Conservation (phyloP, 2,113 vertebrate species). For the Gobio gobio region DNA sequence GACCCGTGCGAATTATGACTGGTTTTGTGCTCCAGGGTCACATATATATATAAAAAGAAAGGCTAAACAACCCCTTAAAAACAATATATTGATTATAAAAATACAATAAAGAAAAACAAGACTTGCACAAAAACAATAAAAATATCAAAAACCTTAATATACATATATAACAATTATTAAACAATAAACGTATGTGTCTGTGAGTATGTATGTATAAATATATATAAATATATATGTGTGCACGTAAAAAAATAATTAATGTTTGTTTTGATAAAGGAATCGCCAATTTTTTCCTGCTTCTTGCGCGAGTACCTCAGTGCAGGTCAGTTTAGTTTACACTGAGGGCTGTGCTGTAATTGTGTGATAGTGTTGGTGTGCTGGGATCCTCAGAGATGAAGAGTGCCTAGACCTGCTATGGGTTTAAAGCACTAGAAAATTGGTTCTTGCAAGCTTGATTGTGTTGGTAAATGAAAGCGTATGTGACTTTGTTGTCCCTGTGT, state of each 20-base stretch:
- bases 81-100: neutral
- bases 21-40: too few species aligned
- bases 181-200: neutral
- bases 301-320: neutral
- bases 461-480: slow-evolving; percentile 62
- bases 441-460: slow-evolving; percentile 61
- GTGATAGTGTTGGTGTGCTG: slow-evolving; percentile 40
- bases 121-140: neutral
- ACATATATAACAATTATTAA: too few species aligned
- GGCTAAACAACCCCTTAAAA: neutral
- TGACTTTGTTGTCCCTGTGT: slow-evolving; percentile 33
- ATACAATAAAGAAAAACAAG: neutral
- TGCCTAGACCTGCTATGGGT: slow-evolving; percentile 47
- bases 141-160: neutral
- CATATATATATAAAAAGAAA: neutral
- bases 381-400: slow-evolving; percentile 54
- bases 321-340: slow-evolving; percentile 46
- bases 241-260: neutral
- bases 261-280: slow-evolving; percentile 51
- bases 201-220: neutral
- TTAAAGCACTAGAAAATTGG: slow-evolving; percentile 65
- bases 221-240: neutral
- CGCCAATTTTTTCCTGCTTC: too few species aligned
- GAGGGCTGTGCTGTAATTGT: slow-evolving; percentile 52
- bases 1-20: too few species aligned